Evolutionary conservation across 2,888 invertebrate species (phyloP), one percentile per base, ranked within the genome.

Genomic region (Drosophila multiciliata): DNA sequence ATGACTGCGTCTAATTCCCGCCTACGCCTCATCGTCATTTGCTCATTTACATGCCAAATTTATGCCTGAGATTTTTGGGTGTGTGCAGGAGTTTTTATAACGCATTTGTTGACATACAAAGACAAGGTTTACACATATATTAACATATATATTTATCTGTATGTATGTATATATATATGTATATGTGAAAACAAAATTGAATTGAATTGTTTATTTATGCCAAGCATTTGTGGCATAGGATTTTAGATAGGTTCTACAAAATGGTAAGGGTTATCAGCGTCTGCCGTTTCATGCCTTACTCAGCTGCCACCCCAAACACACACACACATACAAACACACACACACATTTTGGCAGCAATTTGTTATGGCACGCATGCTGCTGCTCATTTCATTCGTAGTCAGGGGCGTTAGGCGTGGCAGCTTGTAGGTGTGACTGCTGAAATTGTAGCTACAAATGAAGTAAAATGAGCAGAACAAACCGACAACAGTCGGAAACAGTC

Each of bases 131-230:
- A 50, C 26, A 23, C 52, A 63, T 35, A 33, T 38, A 26, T 11
- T n/a, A 6, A 17, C 17, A 66, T 32, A 23, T 32, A 6, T n/a
- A 17, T n/a, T 17, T n/a, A 50, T 32, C 17, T 42, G 45, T 42
- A 66, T 36, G 45, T 12, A 62, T 35, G 52, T 9, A 59, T 12
- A 63, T 40, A 33, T 29, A 57, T 42, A 42, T 11, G 40, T 23
- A 23, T 23, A 23, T 36, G 50, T 45, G 42, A 45, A 52, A 78
- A 69, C 55, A 45, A 59, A 87, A 80, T 87, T 85, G 88, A 88
- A 88, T 88, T 83, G 88, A 84, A 88, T 87, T 88, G 89, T 90
- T 88, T 88, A 88, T 88, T 89, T 90, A 90, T 90, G 90, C 84
- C 87, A 78, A 80, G 68, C 80, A 79, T 77, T 81, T 78, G 59